Evolutionary conservation across 2,113 vertebrate genomes (phyloP), one percentile per base, ranked within the genome.

Genomic region (Scomber japonicus): DNA sequence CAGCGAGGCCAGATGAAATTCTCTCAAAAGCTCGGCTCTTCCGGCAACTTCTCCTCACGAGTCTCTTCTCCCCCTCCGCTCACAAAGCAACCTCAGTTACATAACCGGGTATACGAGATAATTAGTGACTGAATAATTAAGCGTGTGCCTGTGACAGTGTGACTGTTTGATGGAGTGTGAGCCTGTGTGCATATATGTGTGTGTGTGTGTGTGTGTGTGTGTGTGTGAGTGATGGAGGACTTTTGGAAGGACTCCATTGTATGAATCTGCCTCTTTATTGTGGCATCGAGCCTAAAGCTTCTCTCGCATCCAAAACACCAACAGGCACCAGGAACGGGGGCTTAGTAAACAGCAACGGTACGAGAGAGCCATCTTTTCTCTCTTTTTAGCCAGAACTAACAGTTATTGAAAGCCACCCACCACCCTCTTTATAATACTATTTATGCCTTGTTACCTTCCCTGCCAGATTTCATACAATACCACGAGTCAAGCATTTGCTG

Each of bases 61-160:
- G 78, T 76, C 64, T 76, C 55, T 24, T 75, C 72, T 82, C 75
- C 49, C 21, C 35, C 74, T 82, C 53, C 55, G 21, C 81, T 88
- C 80, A 90, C 84, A 83, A 82, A 88, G 83, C 69, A 84, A 83
- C 83, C 82, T 86, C 86, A 10, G 67, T 92, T 93, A 91, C 80
- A 70, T 91, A 92, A 93, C 66, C 48, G 70, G 62, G 76, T 80
- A 56, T 72, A 82, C 49, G 49, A 82, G 87, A 81, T 94, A 88
- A 93, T 92, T 90, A 91, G 84, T 55, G 71, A 60, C 78, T 83
- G 89, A 89, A 90, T 93, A 90, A 93, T 91, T 88, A 90, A 91
- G 81, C n/a, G 55, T 80, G 87, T 66, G 77, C 81, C 80, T n/a
- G 67, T 82, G 79, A 88, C 82, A 71, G 82, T 69, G 84, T 81